Conservation (phyloP, 2,113 vertebrate species). For the Apodemus sylvaticus region DNA sequence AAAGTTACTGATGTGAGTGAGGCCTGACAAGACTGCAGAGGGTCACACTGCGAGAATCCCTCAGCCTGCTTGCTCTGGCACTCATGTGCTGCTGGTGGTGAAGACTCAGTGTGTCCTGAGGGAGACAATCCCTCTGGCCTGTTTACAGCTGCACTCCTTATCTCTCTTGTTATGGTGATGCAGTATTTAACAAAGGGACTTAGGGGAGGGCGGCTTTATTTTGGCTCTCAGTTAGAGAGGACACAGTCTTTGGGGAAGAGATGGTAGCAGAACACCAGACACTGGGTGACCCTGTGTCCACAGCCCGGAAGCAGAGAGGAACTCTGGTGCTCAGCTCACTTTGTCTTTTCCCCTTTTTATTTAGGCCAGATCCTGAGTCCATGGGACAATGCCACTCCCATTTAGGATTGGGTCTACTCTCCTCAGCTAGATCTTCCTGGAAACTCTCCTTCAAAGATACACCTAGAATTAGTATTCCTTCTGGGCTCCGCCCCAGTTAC, state of each 20-base stretch:
- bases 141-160: neutral
- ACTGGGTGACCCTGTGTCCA: neutral
- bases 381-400: neutral
- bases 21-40: neutral
- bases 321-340: neutral
- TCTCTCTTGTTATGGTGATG: neutral
- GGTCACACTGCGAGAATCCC: neutral
- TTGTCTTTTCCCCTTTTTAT: neutral
- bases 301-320: neutral
- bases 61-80: neutral
- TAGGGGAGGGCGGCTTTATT: neutral
- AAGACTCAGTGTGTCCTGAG: neutral
- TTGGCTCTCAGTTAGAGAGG: neutral
- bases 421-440: neutral
- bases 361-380: neutral
- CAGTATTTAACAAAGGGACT: neutral
- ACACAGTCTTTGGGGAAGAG: neutral
- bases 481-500: too few species aligned
- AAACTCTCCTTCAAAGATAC: neutral
- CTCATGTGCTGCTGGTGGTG: neutral
- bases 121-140: neutral
- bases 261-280: neutral
- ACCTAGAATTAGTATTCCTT: too few species aligned
- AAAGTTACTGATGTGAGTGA: neutral
- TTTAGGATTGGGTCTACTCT: neutral